Evolutionary conservation across 2,797 vertebrate species (phyloP).

Genomic region (Hydrocynus forskahlii): DNA sequence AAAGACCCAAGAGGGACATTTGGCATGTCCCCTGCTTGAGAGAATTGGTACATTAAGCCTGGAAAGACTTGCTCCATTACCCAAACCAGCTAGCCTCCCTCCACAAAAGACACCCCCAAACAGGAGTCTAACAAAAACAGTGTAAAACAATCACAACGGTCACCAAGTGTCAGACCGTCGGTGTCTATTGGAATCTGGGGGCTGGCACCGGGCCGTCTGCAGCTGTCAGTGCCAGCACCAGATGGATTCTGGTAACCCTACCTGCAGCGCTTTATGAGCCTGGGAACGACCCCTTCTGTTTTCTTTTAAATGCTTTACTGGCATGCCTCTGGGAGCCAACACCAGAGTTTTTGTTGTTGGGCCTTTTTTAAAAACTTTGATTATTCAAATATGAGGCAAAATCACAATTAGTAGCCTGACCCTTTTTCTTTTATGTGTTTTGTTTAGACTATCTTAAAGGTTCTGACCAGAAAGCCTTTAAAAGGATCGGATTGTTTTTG

Average conservation of each 20-base stretch:
- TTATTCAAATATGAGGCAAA: no score
- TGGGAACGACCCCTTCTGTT: constrained; percentile 64
- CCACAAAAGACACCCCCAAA: constrained; percentile 51
- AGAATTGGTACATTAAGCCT: constrained; percentile 52
- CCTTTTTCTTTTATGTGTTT: no score
- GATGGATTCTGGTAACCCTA: constrained; percentile 72
- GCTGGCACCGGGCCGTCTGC: constrained; percentile 77
- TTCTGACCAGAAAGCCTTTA: no score
- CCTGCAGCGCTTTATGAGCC: constrained; percentile 66
- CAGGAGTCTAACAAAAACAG: constrained; percentile 57
- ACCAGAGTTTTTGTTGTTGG: constrained; percentile 13
- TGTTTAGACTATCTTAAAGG: no score
- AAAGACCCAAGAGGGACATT: not conserved
- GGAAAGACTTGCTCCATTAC: constrained; percentile 50
- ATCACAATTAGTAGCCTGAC: no score
- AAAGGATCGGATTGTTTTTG: no score
- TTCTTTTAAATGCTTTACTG: constrained; percentile 49
- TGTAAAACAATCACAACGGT: constrained; percentile 64
- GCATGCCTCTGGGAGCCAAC: constrained; percentile 17
- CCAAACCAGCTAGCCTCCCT: constrained; percentile 56
- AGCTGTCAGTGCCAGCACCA: constrained; percentile 75
- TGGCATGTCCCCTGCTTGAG: constrained; percentile 7
- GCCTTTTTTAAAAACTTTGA: not conserved
- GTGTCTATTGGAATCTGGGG: constrained; percentile 68
- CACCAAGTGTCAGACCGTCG: constrained; percentile 50